Base-by-base conservation (phyloP, 2,797 vertebrate species). In the Oreortyx pictus region DNA sequence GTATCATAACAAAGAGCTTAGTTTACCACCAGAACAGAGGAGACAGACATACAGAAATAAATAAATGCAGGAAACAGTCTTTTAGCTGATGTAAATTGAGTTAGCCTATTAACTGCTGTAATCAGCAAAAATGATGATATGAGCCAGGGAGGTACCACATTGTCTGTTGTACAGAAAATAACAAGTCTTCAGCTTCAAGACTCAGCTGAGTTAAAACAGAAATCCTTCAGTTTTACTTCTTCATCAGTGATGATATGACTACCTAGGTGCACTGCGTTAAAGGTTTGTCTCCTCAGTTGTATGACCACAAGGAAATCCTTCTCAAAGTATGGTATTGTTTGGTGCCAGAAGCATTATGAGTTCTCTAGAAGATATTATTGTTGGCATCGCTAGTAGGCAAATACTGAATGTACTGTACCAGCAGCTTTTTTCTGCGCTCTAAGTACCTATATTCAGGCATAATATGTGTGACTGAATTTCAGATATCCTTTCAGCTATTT, bases 401-500 rank as follows among this genome's bases (percentile, higher is more conserved):
- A 86, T 70, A 73, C 68, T 47, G 49, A 56, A 81, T 56, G 82
- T 37, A 14, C 43, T 56, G 61, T 70, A 60, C 80, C 62, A 82
- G 29, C 35, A 91, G 68, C 57, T 65, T 89, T 90, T 31, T 89
- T 80, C 86, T 93, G 61, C 70, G 56, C 82, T 90, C 25, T 59
- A 68, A 94, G 85, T 88, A 93, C 80, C 60, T 92, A 52, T 85
- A 70, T 94, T 94, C 88, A 88, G 68, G 87, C 84, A 96, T 82
- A 89, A 91, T 80, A 89, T 13, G 2, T 82, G 54, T 46, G 59
- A 54, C 67, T 72, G 67, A 94, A 96, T 91, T 96, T 95, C 74
- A 88, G 79, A 89, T 95, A 68, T 81, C 65, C 67, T 96, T 97
- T 90, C 91, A 82, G 90, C 88, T 95, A 76, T 93, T 94, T 96